Percentiles rank a stretch among this genome's conserved stretches.
These are phyloP conservation scores for Rhizomys pruinosus DNA, from an alignment of 2,113 vertebrate genomes.

Conservation along the genomic window DNA sequence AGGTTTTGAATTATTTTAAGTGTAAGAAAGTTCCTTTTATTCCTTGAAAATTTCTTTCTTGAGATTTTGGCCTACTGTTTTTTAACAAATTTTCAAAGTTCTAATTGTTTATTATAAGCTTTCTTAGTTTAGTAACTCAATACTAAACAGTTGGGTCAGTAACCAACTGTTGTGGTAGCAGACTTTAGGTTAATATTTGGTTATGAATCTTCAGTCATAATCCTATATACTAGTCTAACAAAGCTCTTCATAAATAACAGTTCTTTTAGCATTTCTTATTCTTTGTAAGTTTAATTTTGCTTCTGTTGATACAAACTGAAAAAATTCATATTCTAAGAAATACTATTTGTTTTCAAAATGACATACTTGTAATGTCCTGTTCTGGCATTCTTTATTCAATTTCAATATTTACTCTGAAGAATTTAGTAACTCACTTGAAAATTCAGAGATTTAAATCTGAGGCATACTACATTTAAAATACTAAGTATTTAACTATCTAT, in stretches of 20 bases:
- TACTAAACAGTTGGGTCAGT: neutral
- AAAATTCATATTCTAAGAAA: neutral
- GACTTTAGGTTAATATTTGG: neutral
- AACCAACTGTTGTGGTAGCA: neutral
- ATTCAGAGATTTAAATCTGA: too few relatives aligned
- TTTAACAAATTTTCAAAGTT: neutral
- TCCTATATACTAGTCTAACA: neutral
- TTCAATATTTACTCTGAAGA: neutral
- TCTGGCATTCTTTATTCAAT: neutral
- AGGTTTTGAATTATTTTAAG: neutral
- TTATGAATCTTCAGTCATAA: neutral
- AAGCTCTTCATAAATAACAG: neutral
- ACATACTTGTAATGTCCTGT: neutral
- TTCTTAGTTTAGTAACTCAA: neutral
- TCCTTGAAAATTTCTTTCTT: too few relatives aligned
- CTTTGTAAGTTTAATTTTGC: neutral
- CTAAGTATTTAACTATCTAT: constrained; percentile 1
- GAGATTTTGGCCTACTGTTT: neutral
- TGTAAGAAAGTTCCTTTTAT: neutral
- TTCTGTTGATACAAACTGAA: neutral
- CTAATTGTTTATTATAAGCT: neutral
- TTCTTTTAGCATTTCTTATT: neutral
- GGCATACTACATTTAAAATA: constrained; percentile 29
- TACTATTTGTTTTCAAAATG: constrained; percentile 47
- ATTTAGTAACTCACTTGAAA: neutral